These are phyloP conservation scores for Pyrochroa serraticornis DNA, from an alignment of 2,888 invertebrate species.

Conservation along the genomic window DNA sequence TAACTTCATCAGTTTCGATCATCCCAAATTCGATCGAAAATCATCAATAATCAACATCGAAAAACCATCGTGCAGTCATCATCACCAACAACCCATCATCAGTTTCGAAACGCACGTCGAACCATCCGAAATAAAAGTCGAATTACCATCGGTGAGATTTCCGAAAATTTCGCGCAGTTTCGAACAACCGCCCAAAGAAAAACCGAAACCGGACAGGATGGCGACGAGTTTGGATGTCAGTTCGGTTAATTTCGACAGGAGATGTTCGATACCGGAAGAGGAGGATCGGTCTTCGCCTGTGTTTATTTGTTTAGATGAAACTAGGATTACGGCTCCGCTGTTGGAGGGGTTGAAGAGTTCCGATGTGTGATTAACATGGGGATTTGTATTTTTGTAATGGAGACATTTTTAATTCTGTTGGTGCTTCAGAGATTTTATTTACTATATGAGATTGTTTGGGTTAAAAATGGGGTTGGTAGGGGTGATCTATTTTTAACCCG, in stretches of 20 bases:
- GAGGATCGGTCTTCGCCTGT: slow-evolving; percentile 41
- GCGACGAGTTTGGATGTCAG: slow-evolving; percentile 51
- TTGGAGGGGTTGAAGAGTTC: slow-evolving; percentile 54
- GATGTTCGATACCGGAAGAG: slow-evolving; percentile 37
- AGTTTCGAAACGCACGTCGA: slow-evolving; percentile 47
- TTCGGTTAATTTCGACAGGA: slow-evolving; percentile 42
- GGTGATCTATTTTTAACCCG: no score
- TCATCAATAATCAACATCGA: slow-evolving; percentile 44
- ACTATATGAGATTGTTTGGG: background rate
- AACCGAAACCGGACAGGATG: slow-evolving; percentile 49
- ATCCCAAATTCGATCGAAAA: slow-evolving; percentile 45
- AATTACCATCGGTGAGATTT: slow-evolving; percentile 25
- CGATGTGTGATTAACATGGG: slow-evolving; percentile 47
- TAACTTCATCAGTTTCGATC: slow-evolving; percentile 56
- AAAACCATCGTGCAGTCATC: slow-evolving; percentile 42
- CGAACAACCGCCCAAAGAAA: slow-evolving; percentile 48
- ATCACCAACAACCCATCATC: slow-evolving; percentile 42
- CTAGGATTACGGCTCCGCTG: slow-evolving; percentile 53
- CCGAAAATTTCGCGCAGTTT: slow-evolving; percentile 53
- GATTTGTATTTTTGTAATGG: slow-evolving; percentile 18
- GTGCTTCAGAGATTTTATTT: slow-evolving; percentile 20
- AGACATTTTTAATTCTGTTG: slow-evolving; percentile 22
- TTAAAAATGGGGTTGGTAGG: background rate
- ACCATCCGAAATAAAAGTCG: slow-evolving; percentile 22
- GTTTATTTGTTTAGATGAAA: slow-evolving; percentile 52